Evolutionary conservation across 2,113 vertebrate genomes (phyloP), one percentile per base, ranked within the genome.

Genomic region (Strigops habroptila): DNA sequence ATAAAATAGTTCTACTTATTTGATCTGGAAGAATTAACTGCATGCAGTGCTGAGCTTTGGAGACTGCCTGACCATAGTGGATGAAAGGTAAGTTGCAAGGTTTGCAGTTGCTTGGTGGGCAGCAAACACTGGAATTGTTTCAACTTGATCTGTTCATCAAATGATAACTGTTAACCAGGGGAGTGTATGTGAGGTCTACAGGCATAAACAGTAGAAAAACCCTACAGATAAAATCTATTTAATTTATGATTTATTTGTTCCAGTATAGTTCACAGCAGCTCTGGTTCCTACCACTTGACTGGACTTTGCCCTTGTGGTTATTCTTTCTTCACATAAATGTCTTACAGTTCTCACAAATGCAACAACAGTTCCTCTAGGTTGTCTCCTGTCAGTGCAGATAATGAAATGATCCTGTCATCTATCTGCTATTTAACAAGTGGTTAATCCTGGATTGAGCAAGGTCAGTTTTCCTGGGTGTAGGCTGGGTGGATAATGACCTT

Each of bases 341-440:
- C 97, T 14, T 98, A 97, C 14, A 98, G 70, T 79, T 98, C 97
- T 82, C 97, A 97, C 19, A 99, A 97, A 80, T 97, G 95, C 46
- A 98, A 71, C 63, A 99, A 97, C 73, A 99, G 95, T 83, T 98
- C 98, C 92, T 99, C 98, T 12, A 98, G 97, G 93, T 98, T 99
- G 60, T 98, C 95, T 44, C 98, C 98, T 0, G 98, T 98, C 31
- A 98, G 39, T 2, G 98, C 98, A 0, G 98, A 98, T 49, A 99
- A 73, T 2, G 98, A 97, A 10, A 99, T 98, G 82, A 98, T 94
- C 49, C 69, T 53, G 37, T 96, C 96, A 12, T 70, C 92, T 46
- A 98, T 90, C 5, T 39, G 95, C 18, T 92, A 95, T 91, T 82
- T 97, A 41, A 99, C 97, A 28, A 80, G 89, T n/a, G 97, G 43